A percentile compares a stretch with the other conserved stretches of the same genome.
phyloP scores from a whole-genome alignment of 2,113 vertebrate genomes.

The Heliornis fulica region DNA sequence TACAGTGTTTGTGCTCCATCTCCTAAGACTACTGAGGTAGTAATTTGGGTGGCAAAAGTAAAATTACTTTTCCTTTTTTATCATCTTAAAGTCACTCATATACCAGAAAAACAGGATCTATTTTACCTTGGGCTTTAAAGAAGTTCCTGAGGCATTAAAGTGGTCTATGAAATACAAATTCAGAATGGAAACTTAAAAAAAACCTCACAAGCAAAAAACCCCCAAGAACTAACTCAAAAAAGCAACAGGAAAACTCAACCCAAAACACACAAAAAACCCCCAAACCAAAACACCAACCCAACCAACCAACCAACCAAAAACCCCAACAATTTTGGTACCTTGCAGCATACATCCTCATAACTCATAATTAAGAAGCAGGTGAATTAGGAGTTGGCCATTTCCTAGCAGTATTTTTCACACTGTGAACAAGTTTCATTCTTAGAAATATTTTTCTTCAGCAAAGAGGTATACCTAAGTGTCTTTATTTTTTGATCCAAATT shows the following conservation, averaged over 20 bases:
- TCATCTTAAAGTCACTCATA: background rate
- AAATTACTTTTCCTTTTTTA: background rate
- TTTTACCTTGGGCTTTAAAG: background rate
- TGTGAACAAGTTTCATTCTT: background rate
- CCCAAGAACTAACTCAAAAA: too few species aligned
- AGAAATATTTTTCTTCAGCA: background rate
- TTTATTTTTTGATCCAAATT: background rate
- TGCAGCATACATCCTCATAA: background rate
- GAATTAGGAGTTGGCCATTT: background rate
- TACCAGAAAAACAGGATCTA: background rate
- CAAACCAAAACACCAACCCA: too few species aligned
- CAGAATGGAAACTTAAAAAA: background rate
- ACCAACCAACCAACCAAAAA: fast-evolving
- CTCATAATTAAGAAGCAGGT: background rate
- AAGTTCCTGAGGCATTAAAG: background rate
- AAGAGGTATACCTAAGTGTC: background rate
- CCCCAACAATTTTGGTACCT: background rate
- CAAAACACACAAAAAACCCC: too few species aligned
- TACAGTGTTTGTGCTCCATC: background rate
- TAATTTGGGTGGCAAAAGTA: background rate
- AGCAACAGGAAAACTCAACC: too few species aligned
- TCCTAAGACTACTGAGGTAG: background rate
- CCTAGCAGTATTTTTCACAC: background rate
- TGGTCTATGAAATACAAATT: background rate
- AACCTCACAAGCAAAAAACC: background rate